Evolutionary conservation across 2,888 invertebrate species (phyloP).

Genomic region (Eretmocerus hayati): DNA sequence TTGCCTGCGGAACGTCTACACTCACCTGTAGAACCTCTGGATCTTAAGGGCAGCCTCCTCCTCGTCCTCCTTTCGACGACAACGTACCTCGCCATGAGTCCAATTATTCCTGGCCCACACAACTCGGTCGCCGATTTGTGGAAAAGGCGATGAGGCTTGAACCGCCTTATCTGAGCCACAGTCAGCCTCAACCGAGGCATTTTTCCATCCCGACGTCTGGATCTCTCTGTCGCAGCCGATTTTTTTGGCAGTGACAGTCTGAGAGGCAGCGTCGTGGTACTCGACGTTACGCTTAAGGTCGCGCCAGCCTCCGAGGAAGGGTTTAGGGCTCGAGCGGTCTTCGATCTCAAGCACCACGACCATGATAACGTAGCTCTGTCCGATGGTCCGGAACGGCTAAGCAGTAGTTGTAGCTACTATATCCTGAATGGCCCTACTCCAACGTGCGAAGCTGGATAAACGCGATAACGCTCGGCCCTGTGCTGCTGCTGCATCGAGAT

Average conservation of each 20-base stretch:
- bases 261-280: constrained; percentile 76
- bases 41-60: constrained; percentile 30
- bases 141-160: constrained; percentile 4
- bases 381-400: no score
- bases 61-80: background rate
- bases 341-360: constrained; percentile 54
- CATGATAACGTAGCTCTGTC: no score
- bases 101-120: no score
- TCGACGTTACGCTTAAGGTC: constrained; percentile 62
- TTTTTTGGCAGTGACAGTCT: constrained; percentile 51
- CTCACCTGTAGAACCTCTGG: constrained; percentile 37
- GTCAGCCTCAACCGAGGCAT: background rate
- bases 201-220: background rate
- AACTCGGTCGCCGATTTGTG: constrained; percentile 2
- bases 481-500: no score
- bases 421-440: no score
- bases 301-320: constrained; percentile 74
- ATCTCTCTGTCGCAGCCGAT: background rate
- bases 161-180: constrained; percentile 3
- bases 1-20: no score
- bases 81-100: no score
- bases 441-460: no score
- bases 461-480: no score
- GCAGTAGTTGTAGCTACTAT: no score
- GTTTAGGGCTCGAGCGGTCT: constrained; percentile 56